phyloP scores from a whole-genome alignment of 37 sponge, comb jelly and placozoan genomes.

The Haliclona indistincta region DNA sequence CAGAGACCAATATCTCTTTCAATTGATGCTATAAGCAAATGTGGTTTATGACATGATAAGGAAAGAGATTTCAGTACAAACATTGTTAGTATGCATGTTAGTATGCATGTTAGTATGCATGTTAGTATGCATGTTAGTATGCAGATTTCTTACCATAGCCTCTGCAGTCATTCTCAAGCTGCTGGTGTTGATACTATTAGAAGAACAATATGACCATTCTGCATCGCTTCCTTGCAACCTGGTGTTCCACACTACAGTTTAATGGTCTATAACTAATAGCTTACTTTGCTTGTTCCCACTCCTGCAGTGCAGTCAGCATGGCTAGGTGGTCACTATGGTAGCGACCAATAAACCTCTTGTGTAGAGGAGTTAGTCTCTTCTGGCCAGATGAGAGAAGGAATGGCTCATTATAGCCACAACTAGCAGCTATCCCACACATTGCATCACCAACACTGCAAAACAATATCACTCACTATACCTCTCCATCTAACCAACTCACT shows the following conservation, averaged over 20 bases:
- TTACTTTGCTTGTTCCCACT: slow-evolving; percentile 69
- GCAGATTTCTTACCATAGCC: slow-evolving; percentile 38
- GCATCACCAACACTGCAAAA: slow-evolving; percentile 75
- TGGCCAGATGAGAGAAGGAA: slow-evolving; percentile 52
- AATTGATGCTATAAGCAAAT: slow-evolving; percentile 46
- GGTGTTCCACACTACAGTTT: neutral
- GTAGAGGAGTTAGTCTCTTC: slow-evolving; percentile 62
- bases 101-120: too few species aligned
- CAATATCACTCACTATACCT: neutral
- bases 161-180: slow-evolving; percentile 68
- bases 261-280: neutral
- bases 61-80: too few species aligned
- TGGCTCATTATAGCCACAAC: slow-evolving; percentile 80
- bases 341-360: slow-evolving; percentile 76
- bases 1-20: slow-evolving; percentile 42
- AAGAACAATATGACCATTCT: slow-evolving; percentile 42
- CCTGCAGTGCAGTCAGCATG: slow-evolving; percentile 74
- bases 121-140: neutral
- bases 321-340: slow-evolving; percentile 85
- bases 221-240: slow-evolving; percentile 38
- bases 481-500: slow-evolving; percentile 21
- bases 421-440: slow-evolving; percentile 76
- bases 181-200: slow-evolving; percentile 25
- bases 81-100: too few species aligned
- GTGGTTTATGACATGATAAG: too few species aligned